Evolutionary conservation across 1,140 invertebrate genomes (phyloP), one percentile per base, ranked within the genome.

Genomic region (Tetragonula clypearis): DNA sequence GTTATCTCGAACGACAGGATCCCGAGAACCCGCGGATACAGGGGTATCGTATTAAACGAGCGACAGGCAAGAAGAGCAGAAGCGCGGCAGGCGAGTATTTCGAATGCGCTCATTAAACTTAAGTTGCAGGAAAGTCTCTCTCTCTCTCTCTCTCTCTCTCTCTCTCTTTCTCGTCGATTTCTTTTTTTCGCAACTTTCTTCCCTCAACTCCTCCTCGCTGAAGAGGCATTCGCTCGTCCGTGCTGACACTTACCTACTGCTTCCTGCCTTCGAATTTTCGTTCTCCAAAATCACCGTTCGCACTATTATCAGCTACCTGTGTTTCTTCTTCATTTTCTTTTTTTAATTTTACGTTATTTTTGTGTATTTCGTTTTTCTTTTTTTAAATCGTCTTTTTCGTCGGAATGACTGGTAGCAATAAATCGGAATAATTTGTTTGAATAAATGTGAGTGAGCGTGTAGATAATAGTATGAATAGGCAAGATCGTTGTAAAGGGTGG

Each of bases 101-200:
- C 30, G 73, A 56, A 74, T 74, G 55, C 30, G 5, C 74, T 76
- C 74, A 35, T 76, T 76, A 76, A 76, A 60, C 74, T 60, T 56
- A 49, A 49, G 41, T 49, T 49, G 41, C 49, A 26, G 35, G 53
- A 6, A 53, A 53, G 15, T 26, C n/a, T 26, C 5, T 19, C 41
- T 23, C 12, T 21, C 23, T 11, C 41, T 72, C 53, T 19, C 41
- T 14, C 41, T n/a, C n/a, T n/a, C n/a, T 53, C 23, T 66, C 12
- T 55, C 21, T 26, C 65, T 30, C 8, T 26, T 26, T 30, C 55
- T 21, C 26, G 14, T n/a, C 55, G 15, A 19, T 35, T 55, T 58
- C 55, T 71, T 41, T 75, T 14, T n/a, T 6, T 41, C 69, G 12
- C 71, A 53, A 72, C 71, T 72, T 76, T 60, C 74, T 76, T 76